These are phyloP conservation scores for Dromius quadrimaculatus DNA, from an alignment of 2,888 invertebrate species.

Conservation along the genomic window DNA sequence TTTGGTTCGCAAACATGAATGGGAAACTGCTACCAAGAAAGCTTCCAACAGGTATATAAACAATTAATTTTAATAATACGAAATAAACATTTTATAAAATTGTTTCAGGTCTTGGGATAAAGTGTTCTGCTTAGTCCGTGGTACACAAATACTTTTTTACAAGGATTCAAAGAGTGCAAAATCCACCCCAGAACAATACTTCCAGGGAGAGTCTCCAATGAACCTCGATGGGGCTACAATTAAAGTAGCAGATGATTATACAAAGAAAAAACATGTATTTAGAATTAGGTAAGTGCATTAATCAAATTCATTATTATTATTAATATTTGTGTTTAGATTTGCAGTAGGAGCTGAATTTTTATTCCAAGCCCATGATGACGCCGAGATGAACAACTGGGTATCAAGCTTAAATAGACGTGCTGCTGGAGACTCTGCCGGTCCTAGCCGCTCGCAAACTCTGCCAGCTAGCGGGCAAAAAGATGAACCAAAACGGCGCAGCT, in stretches of 20 bases:
- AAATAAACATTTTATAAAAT: conserved; percentile 2
- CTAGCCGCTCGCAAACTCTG: conserved; percentile 90
- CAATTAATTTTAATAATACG: conserved; percentile 1
- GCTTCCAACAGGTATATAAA: conserved; percentile 84
- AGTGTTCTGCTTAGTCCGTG: conserved; percentile 88
- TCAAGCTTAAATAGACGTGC: conserved; percentile 82
- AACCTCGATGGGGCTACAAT: conserved; percentile 88
- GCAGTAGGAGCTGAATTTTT: conserved; percentile 95
- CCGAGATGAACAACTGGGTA: conserved; percentile 95
- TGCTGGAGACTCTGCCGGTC: conserved; percentile 76
- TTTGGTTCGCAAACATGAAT: conserved; percentile 94
- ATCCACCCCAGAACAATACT: conserved; percentile 86
- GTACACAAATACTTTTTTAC: conserved; percentile 89
- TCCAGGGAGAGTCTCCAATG: conserved; percentile 90
- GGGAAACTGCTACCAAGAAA: conserved; percentile 95
- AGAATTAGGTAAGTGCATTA: conserved; percentile 89
- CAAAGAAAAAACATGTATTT: conserved; percentile 99
- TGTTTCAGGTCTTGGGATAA: conserved; percentile 78
- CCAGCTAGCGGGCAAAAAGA: conserved; percentile 92
- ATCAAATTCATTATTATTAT: too few species aligned
- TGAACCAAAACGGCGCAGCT: conserved; percentile 94
- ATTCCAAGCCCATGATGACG: conserved; percentile 96
- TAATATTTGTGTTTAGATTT: conserved; percentile 74
- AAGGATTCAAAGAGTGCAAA: conserved; percentile 96
- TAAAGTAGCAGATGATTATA: conserved; percentile 94